These are phyloP conservation scores for Arvicola amphibius DNA, from an alignment of 2,797 vertebrate species.

Conservation along the genomic window DNA sequence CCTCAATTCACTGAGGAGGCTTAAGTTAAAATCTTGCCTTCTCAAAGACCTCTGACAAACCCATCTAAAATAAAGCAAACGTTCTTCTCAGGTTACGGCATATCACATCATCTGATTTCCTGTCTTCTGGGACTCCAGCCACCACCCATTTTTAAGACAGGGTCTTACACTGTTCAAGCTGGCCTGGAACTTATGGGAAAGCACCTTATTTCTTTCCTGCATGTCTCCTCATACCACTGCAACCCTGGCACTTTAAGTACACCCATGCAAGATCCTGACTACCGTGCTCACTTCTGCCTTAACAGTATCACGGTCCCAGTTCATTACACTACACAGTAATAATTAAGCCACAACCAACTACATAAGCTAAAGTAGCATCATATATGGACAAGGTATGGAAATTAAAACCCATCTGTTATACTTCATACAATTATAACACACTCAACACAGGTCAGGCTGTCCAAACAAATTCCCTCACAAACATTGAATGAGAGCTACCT, in stretches of 20 bases:
- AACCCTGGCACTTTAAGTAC: neutral
- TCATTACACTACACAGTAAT: neutral
- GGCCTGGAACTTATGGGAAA: neutral
- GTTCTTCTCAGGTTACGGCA: neutral
- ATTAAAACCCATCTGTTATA: neutral
- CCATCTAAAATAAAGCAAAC: neutral
- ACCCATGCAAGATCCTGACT: neutral
- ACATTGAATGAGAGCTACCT: neutral
- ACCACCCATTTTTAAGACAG: neutral
- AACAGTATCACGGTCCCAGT: neutral
- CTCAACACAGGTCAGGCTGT: neutral
- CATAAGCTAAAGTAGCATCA: neutral
- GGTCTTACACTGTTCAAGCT: neutral
- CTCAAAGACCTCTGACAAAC: constrained; percentile 9
- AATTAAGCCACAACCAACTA: constrained; percentile 22
- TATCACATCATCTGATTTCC: neutral
- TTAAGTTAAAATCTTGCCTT: constrained; percentile 12
- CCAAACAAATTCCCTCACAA: constrained; percentile 6
- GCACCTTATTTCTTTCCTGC: neutral
- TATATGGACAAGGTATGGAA: neutral
- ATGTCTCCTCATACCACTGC: neutral
- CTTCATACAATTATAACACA: neutral
- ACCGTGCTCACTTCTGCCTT: neutral
- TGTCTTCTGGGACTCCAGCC: neutral
- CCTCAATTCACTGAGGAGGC: neutral